These are phyloP conservation scores for Drosophila testacea DNA, from an alignment of 2,888 invertebrate genomes.

Conservation along the genomic window DNA sequence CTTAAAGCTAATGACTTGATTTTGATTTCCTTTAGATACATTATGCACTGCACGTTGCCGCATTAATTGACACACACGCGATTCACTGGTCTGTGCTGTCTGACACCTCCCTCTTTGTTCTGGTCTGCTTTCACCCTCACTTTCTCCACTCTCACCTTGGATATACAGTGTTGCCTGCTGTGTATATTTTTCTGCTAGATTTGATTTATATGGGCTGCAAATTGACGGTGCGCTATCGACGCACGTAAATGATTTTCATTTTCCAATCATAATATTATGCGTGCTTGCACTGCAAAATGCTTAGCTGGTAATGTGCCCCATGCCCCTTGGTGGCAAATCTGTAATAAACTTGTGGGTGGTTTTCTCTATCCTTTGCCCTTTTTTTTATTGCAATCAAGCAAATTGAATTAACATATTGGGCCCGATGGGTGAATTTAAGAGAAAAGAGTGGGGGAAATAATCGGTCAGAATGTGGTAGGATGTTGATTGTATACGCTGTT, in stretches of 20 bases:
- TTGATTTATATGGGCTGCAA: constrained; percentile 69
- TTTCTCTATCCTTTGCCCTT: constrained; percentile 11
- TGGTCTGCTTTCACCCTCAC: not conserved
- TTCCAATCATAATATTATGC: constrained; percentile 79
- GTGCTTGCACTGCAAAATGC: constrained; percentile 74
- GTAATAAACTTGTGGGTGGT: constrained; percentile 36
- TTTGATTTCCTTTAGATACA: constrained; percentile 45
- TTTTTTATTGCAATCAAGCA: constrained; percentile 66
- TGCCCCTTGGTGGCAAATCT: not conserved
- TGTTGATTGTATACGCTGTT: constrained; percentile 43
- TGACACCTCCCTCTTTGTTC: constrained; percentile 1
- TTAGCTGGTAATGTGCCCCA: constrained; percentile 32
- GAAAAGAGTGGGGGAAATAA: constrained; percentile 19
- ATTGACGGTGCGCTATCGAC: constrained; percentile 60
- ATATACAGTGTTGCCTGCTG: not conserved
- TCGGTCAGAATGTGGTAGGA: constrained; percentile 37
- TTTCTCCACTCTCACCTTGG: not conserved
- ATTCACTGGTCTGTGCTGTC: constrained; percentile 33
- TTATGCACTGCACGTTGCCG: constrained; percentile 67
- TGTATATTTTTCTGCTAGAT: constrained; percentile 64
- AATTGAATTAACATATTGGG: constrained; percentile 76
- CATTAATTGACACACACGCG: constrained; percentile 67
- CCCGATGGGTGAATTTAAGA: constrained; percentile 28
- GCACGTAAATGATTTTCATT: constrained; percentile 80
- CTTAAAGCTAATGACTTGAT: constrained; percentile 34